phyloP scores from a whole-genome alignment of 2,888 invertebrate species.

The Bembecia ichneumoniformis region DNA sequence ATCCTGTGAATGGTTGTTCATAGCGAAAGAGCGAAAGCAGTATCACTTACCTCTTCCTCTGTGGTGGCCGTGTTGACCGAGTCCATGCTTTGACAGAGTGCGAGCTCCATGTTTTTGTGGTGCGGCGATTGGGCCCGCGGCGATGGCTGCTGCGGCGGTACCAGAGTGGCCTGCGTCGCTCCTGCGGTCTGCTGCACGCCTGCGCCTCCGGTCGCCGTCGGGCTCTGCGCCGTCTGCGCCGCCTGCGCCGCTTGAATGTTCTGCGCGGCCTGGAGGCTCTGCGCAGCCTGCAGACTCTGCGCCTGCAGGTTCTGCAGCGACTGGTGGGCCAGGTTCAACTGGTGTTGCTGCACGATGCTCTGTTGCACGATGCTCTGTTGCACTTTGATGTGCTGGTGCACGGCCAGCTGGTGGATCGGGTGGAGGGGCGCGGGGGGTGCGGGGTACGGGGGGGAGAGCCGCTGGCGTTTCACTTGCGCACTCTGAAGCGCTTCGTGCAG shows the following conservation, averaged over 20 bases:
- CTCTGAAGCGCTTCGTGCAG: slow-evolving; percentile 74
- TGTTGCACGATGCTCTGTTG: slow-evolving; percentile 65
- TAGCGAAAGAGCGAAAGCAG: too few species aligned
- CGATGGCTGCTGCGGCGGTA: slow-evolving; percentile 61
- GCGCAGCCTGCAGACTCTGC: slow-evolving; percentile 41
- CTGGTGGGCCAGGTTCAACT: slow-evolving; percentile 62
- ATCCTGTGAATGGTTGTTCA: background rate
- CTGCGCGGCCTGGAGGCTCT: slow-evolving; percentile 17
- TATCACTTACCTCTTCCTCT: slow-evolving; percentile 92
- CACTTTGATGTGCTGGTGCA: slow-evolving; percentile 65
- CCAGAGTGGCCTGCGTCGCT: slow-evolving; percentile 55
- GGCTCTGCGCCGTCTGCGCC: slow-evolving; percentile 31
- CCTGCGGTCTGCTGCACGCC: slow-evolving; percentile 51
- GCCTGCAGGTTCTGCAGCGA: slow-evolving; percentile 57
- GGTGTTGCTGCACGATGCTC: slow-evolving; percentile 65
- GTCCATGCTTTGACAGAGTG: slow-evolving; percentile 97
- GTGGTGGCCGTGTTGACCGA: slow-evolving; percentile 95
- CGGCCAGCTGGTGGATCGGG: slow-evolving; percentile 61
- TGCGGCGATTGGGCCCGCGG: slow-evolving; percentile 55
- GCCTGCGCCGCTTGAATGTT: slow-evolving; percentile 40
- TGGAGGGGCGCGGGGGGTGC: slow-evolving; percentile 59
- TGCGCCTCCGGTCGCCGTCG: slow-evolving; percentile 51
- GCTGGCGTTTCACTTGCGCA: slow-evolving; percentile 75
- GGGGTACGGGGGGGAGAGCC: slow-evolving; percentile 73
- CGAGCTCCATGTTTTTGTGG: slow-evolving; percentile 74